These are phyloP conservation scores for Ceryle rudis DNA, from an alignment of 2,797 vertebrate species.

Conservation along the genomic window DNA sequence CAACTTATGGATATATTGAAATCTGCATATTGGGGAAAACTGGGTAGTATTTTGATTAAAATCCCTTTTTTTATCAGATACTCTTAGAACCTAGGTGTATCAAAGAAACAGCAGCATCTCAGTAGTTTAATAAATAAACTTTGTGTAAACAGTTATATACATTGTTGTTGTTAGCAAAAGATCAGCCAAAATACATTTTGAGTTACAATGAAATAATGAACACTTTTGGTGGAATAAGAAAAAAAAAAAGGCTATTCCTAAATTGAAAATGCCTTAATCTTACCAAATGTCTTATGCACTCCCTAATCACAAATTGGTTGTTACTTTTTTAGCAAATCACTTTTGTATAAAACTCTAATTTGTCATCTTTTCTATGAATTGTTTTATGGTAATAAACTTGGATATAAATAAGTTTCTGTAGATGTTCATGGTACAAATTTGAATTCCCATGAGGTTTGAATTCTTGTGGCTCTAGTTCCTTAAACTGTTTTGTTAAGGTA, in stretches of 20 bases:
- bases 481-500: not conserved
- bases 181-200: not conserved
- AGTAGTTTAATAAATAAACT: not conserved
- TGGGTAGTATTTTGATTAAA: not conserved
- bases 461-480: not conserved
- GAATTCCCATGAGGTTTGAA: not conserved
- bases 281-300: not conserved
- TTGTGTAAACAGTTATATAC: not conserved
- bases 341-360: not conserved
- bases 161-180: not conserved
- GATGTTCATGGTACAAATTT: not conserved
- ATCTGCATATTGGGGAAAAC: not conserved
- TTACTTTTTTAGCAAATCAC: not conserved
- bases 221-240: not conserved
- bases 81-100: not conserved
- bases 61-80: not conserved
- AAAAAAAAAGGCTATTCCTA: not conserved
- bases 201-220: not conserved
- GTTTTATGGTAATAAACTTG: not conserved
- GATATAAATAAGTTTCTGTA: not conserved
- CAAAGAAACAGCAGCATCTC: not conserved
- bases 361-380: not conserved
- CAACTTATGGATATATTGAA: not conserved
- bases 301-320: not conserved
- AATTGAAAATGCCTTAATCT: not conserved